These are phyloP conservation scores for Clepsis dumicolana DNA, from an alignment of 2,888 invertebrate species.

Conservation along the genomic window DNA sequence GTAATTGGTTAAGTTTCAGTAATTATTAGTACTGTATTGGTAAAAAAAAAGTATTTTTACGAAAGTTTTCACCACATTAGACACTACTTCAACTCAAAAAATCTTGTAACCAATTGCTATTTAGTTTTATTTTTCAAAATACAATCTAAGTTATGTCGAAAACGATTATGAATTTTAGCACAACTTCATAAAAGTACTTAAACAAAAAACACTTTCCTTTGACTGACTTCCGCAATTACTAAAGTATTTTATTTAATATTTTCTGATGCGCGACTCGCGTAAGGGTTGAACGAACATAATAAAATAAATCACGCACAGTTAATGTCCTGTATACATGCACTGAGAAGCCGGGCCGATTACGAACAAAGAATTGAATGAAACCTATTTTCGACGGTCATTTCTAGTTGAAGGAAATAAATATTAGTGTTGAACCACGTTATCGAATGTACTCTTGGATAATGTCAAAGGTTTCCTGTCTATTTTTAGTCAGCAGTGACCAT, in stretches of 20 bases:
- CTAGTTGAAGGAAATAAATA: neutral
- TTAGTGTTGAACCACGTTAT: neutral
- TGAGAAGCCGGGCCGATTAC: neutral
- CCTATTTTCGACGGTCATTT: neutral
- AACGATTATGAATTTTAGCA: too few relatives aligned
- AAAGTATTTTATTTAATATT: constrained; percentile 5
- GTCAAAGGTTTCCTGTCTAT: neutral
- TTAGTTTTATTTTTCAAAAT: too few relatives aligned
- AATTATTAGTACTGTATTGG: neutral
- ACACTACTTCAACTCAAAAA: too few relatives aligned
- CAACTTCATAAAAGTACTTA: too few relatives aligned
- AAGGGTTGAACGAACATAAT: neutral
- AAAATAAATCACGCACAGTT: neutral
- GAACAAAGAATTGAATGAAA: neutral
- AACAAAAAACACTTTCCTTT: neutral
- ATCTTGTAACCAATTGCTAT: too few relatives aligned
- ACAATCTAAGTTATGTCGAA: too few relatives aligned
- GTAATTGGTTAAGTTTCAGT: neutral
- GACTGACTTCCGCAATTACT: neutral
- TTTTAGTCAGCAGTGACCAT: constrained; percentile 1
- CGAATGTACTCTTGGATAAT: neutral
- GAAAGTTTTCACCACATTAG: too few relatives aligned
- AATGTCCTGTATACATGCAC: neutral
- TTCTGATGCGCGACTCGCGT: neutral
- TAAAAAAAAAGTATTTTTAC: neutral